Evolutionary conservation across 2,888 invertebrate genomes (phyloP).

Genomic region (Parapristionchus giblindavisi): DNA sequence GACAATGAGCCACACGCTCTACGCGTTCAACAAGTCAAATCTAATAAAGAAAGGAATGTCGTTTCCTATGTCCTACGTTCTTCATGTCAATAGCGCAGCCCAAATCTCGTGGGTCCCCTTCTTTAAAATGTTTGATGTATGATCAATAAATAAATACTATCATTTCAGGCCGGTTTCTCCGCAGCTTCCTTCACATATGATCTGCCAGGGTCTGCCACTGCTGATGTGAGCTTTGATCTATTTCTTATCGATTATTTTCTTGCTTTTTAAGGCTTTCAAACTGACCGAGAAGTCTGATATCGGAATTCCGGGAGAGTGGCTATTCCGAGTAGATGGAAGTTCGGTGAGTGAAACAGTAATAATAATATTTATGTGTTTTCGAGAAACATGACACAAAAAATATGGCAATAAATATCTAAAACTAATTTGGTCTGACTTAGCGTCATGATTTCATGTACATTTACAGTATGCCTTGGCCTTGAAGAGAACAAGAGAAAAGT

Average conservation of each 20-base stretch:
- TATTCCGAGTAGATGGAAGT: slow-evolving; percentile 65
- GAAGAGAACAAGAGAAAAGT: too few species aligned
- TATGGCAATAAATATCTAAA: too few species aligned
- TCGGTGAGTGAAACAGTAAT: slow-evolving; percentile 35
- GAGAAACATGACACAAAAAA: background rate
- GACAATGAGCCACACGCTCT: too few species aligned
- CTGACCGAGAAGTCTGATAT: slow-evolving; percentile 68
- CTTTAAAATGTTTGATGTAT: too few species aligned
- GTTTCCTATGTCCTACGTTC: background rate
- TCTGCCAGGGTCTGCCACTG: slow-evolving; percentile 67
- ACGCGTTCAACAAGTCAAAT: too few species aligned
- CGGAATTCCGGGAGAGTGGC: slow-evolving; percentile 70
- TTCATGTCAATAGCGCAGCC: too few species aligned
- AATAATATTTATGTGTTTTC: slow-evolving; percentile 2
- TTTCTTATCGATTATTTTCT: too few species aligned
- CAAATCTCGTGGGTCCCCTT: too few species aligned
- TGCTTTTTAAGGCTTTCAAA: slow-evolving; percentile 45
- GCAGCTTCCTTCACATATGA: slow-evolving; percentile 48
- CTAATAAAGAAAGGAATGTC: too few species aligned
- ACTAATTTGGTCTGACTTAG: too few species aligned
- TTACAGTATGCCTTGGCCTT: too few species aligned
- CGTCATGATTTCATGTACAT: too few species aligned
- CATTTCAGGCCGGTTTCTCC: slow-evolving; percentile 53
- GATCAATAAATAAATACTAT: background rate
- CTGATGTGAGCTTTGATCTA: slow-evolving; percentile 30